A percentile compares a stretch with the other conserved stretches of the same genome.
phyloP scores from a whole-genome alignment of 2,888 invertebrate species.

The Artemia sinica region DNA sequence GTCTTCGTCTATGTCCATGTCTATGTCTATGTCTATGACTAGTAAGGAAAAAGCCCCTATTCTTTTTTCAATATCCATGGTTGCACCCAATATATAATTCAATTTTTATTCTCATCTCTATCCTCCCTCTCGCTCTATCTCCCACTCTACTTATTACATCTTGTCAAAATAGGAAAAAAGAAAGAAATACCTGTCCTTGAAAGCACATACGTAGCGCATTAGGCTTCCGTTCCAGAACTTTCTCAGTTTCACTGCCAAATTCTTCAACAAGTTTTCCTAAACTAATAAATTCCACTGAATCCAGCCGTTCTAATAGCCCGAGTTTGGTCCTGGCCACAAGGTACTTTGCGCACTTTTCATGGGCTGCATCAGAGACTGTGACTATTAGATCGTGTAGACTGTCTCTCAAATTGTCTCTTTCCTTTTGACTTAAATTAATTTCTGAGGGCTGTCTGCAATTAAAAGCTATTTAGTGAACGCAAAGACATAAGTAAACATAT shows the following conservation, averaged over 20 bases:
- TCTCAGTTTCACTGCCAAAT: conserved; percentile 58
- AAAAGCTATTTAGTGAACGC: too few species aligned
- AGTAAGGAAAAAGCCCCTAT: too few species aligned
- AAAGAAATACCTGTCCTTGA: conserved; percentile 39
- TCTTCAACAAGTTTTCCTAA: conserved; percentile 56
- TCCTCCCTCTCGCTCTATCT: too few species aligned
- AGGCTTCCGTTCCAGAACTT: conserved; percentile 53
- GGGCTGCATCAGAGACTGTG: conserved; percentile 75
- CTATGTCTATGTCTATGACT: too few species aligned
- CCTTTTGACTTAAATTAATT: conserved; percentile 47
- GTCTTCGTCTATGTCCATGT: too few species aligned
- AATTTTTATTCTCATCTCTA: too few species aligned
- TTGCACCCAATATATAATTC: too few species aligned
- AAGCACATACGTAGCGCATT: conserved; percentile 62
- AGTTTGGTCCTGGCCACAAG: conserved; percentile 44
- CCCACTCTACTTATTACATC: conserved; percentile 35
- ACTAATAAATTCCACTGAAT: conserved; percentile 55
- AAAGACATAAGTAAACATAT: too few species aligned
- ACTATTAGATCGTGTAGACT: conserved; percentile 55
- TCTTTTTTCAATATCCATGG: too few species aligned
- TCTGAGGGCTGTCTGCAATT: conserved; percentile 33
- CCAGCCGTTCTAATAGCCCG: conserved; percentile 45
- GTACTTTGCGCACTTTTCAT: conserved; percentile 75
- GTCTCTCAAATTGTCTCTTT: conserved; percentile 35
- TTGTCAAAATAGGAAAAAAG: conserved; percentile 37